phyloP scores from a whole-genome alignment of 2,797 vertebrate genomes.

The Alfaro cultratus region DNA sequence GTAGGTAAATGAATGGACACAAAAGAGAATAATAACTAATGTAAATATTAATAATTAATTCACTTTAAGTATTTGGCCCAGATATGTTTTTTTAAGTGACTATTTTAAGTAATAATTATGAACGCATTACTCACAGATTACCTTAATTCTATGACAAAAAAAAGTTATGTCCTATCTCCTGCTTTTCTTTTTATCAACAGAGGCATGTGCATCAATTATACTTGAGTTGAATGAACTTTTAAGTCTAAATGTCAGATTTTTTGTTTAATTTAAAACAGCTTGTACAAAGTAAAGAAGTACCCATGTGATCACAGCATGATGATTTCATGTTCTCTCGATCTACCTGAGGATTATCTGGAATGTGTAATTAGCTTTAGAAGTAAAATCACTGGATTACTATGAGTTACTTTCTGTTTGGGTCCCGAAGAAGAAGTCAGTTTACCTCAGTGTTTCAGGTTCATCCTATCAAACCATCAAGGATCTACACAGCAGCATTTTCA shows the following conservation, averaged over 20 bases:
- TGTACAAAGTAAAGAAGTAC: neutral
- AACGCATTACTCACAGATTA: neutral
- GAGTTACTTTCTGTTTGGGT: slow-evolving; percentile 47
- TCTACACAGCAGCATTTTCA: slow-evolving; percentile 43
- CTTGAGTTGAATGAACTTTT: neutral
- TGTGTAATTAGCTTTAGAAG: neutral
- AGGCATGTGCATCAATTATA: neutral
- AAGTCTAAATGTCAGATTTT: neutral
- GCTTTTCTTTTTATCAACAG: neutral
- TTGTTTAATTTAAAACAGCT: neutral
- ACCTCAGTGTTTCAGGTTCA: slow-evolving; percentile 42
- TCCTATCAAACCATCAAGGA: slow-evolving; percentile 27
- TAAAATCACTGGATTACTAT: slow-evolving; percentile 68
- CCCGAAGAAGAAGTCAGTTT: slow-evolving; percentile 31
- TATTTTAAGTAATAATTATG: neutral
- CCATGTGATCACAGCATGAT: neutral
- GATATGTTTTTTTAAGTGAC: neutral
- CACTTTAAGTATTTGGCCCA: neutral
- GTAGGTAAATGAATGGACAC: too few relatives aligned
- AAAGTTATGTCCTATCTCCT: neutral
- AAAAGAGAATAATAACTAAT: neutral
- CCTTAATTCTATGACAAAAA: neutral
- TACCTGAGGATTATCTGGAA: slow-evolving; percentile 79
- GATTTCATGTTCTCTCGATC: slow-evolving; percentile 68
- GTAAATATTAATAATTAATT: neutral